phyloP scores from a whole-genome alignment of 2,888 invertebrate genomes.

The Hypsopygia costalis region DNA sequence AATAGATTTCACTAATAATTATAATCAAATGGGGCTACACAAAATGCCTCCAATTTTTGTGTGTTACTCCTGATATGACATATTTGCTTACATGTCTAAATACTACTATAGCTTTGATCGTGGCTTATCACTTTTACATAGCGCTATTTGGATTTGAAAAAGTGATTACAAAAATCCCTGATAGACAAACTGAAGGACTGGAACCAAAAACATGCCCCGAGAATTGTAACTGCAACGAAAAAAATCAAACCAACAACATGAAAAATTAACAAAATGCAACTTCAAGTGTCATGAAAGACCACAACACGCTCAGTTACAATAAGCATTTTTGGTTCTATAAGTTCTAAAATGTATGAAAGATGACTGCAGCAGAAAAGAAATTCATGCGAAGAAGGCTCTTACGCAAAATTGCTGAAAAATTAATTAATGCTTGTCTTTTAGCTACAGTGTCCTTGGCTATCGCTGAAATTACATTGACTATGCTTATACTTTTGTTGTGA shows the following conservation, averaged over 20 bases:
- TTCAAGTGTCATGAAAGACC: no score
- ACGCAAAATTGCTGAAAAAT: slow-evolving; percentile 40
- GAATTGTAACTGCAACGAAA: slow-evolving; percentile 36
- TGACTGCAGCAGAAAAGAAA: slow-evolving; percentile 42
- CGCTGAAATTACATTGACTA: slow-evolving; percentile 48
- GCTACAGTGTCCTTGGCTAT: slow-evolving; percentile 52
- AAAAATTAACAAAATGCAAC: neutral
- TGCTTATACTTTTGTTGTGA: slow-evolving; percentile 43
- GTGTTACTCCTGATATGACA: slow-evolving; percentile 44
- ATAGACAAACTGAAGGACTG: no score
- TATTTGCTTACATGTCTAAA: slow-evolving; percentile 32
- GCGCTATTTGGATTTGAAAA: slow-evolving; percentile 38
- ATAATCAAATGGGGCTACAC: slow-evolving; percentile 33
- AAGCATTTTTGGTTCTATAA: no score
- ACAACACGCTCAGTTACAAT: neutral
- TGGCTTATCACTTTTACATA: slow-evolving; percentile 40
- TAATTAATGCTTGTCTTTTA: slow-evolving; percentile 45
- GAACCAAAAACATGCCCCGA: slow-evolving; percentile 37
- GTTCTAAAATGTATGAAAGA: slow-evolving; percentile 16
- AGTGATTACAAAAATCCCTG: slow-evolving; percentile 8
- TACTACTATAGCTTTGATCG: slow-evolving; percentile 35
- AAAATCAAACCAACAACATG: slow-evolving; percentile 13
- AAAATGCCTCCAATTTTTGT: slow-evolving; percentile 38
- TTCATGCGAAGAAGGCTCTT: slow-evolving; percentile 33
- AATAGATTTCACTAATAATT: slow-evolving; percentile 28